Base-by-base conservation (phyloP, 1,140 invertebrate species). In the Drosophila leontia region DNA sequence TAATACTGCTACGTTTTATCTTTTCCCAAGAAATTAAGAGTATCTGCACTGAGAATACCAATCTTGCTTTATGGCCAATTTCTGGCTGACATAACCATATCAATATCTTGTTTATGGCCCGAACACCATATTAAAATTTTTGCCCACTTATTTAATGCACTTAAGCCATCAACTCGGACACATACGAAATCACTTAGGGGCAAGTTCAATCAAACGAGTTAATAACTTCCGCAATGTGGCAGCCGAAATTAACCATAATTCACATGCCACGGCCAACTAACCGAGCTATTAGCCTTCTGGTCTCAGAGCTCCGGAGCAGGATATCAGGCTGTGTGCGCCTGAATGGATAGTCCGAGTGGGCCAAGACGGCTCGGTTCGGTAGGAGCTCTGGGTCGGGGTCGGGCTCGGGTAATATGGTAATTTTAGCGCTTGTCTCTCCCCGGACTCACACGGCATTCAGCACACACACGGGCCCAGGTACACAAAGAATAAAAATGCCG, bases 151-250 rank as follows among this genome's bases (percentile, higher is more conserved):
- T 67, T 69, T 70, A 70, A 67, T 44, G 44, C 48, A 55, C 63
- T 70, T 56, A 68, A 47, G 67, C 62, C 63, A 37, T 70, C 53
- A 65, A n/a, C 74, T 64, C 29, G 48, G 39, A 44, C 71, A 75
- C 41, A 17, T 29, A 35, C 53, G 29, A 72, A 64, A 63, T 69
- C 59, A 67, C 63, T 77, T 78, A 63, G 45, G 50, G 61, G 45
- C 65, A 84, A 68, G 81, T 84, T 84, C 81, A 80, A 84, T 84
- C 81, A 84, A 77, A 84, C 81, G 72, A 84, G 81, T 84, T 84
- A 84, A 84, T 84, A 84, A 84, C 81, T 84, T 84, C 81, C 81
- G 81, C 81, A 75, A 80, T 67, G 79, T 82, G 78, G 63, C 77
- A 67, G 81, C 75, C 81, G 58, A 84, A 84, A 84, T 84, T 84